Evolutionary conservation across 2,113 vertebrate species (phyloP).

Genomic region (Mungos mungo): DNA sequence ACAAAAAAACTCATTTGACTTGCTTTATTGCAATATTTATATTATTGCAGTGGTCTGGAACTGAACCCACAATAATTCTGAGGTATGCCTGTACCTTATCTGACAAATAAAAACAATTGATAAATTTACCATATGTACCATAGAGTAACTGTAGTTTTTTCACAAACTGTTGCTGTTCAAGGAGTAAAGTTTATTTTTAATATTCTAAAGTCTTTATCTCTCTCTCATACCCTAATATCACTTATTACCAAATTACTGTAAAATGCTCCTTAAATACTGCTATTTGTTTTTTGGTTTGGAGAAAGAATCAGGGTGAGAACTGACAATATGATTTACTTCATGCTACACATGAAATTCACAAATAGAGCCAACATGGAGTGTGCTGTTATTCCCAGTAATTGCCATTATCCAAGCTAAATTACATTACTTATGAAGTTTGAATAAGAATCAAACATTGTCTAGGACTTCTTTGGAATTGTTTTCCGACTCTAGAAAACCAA

Average conservation of each 20-base stretch:
- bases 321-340: not conserved
- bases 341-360: not conserved
- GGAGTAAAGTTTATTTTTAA: not conserved
- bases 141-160: not conserved
- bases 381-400: not conserved
- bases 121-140: not conserved
- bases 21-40: not conserved
- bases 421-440: not conserved
- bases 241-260: not conserved
- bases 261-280: not conserved
- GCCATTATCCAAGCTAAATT: not conserved
- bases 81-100: not conserved
- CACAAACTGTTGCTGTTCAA: not conserved
- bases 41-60: not conserved
- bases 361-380: not conserved
- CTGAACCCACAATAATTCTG: not conserved
- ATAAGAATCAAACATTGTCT: not conserved
- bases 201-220: not conserved
- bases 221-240: not conserved
- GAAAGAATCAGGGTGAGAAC: not conserved
- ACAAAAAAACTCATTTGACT: not conserved
- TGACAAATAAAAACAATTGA: not conserved
- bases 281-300: not conserved
- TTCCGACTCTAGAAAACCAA: not conserved
- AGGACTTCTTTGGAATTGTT: not conserved